Percentiles rank a stretch among this genome's conserved stretches.
Evolutionary conservation across 2,888 invertebrate species (phyloP).

Genomic region (Melolontha melolontha): DNA sequence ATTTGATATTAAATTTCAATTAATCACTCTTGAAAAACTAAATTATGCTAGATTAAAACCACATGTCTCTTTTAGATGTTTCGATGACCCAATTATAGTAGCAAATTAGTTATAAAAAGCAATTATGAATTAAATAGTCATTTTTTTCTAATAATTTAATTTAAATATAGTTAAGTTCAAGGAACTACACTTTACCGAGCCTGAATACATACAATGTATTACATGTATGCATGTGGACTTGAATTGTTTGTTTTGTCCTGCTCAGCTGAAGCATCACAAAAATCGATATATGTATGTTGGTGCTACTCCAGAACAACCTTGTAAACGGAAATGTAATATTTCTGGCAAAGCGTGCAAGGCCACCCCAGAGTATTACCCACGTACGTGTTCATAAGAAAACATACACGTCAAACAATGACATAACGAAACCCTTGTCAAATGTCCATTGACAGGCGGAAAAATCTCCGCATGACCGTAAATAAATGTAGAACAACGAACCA

Average conservation of each 20-base stretch:
- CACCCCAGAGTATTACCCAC: conserved; percentile 28
- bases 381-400: conserved; percentile 32
- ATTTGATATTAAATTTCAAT: too few relatives aligned
- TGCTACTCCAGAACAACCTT: conserved; percentile 6
- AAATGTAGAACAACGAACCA: conserved; percentile 27
- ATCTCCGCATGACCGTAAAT: conserved; percentile 25
- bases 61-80: too few relatives aligned
- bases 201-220: too few relatives aligned
- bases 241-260: background rate
- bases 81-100: too few relatives aligned
- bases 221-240: too few relatives aligned
- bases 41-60: too few relatives aligned
- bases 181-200: too few relatives aligned
- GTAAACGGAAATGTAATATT: conserved; percentile 33
- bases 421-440: conserved; percentile 34
- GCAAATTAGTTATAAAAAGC: too few relatives aligned
- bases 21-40: too few relatives aligned
- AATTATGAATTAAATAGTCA: too few relatives aligned
- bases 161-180: too few relatives aligned
- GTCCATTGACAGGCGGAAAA: conserved; percentile 31
- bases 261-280: background rate
- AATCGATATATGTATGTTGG: conserved; percentile 18
- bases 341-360: conserved; percentile 13
- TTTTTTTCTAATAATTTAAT: too few relatives aligned
- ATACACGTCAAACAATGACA: conserved; percentile 31